Evolutionary conservation across 2,888 invertebrate genomes (phyloP), one percentile per base, ranked within the genome.

Genomic region (Agriopis aurantiaria): DNA sequence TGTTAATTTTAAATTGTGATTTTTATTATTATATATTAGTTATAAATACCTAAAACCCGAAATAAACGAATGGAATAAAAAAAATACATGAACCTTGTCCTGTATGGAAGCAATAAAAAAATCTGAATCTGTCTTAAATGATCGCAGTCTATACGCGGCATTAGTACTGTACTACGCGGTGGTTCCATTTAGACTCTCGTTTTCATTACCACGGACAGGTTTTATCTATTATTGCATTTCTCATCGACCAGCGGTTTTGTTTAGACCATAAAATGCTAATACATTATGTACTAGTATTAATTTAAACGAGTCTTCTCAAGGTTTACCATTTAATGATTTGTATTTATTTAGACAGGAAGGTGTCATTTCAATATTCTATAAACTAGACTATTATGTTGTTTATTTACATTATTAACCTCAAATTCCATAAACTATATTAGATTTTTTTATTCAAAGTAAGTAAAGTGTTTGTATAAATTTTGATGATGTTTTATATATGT

Each of bases 311-410:
- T 45, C 45, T 46, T 40, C 46, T 40, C 58, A 58, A 58, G 58
- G 58, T 23, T 57, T 46, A 23, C 45, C 46, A 10, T 58, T 45
- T 17, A 23, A 58, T 46, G 12, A n/a, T 46, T 46, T 57, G 57
- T 57, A 17, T 57, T 58, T 23, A 23, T 58, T 46, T 17, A 23
- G 12, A 46, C 12, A 58, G 58, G 58, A 58, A 58, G 46, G 23
- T 12, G 45, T 8, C 46, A 14, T 12, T 58, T 41, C 2, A 41
- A 41, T 56, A 43, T 56, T 41, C 14, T 14, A 41, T 56, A 56
- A 56, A 56, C 17, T 33, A 33, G 1, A 33, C 33, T 33, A 5
- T 33, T 33, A 33, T 5, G 40, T 55, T 55, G 9, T 14, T 56
- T 41, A 43, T 56, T 56, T 41, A 43, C n/a, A 41, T 41, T 14